Percentiles rank a stretch among this genome's conserved stretches.
These are phyloP conservation scores for Odontothrips loti DNA, from an alignment of 2,888 invertebrate species.

Conservation along the genomic window DNA sequence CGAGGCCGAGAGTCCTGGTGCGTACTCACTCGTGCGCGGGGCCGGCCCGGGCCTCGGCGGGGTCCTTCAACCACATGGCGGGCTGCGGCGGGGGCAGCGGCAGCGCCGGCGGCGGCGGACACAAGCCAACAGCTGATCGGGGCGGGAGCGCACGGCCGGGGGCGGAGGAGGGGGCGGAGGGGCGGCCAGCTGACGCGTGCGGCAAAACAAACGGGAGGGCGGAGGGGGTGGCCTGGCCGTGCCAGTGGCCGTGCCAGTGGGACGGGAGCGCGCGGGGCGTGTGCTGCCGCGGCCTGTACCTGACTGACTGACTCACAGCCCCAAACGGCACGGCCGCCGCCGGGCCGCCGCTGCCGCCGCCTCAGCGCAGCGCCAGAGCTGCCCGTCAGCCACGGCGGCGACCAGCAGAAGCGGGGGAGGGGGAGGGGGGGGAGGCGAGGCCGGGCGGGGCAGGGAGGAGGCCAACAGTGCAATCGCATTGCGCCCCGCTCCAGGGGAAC, in stretches of 20 bases:
- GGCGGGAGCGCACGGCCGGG: not conserved
- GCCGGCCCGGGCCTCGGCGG: not conserved
- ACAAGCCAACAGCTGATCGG: not conserved
- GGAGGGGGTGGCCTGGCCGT: not conserved
- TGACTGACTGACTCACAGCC: not conserved
- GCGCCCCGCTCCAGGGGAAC: too few relatives aligned
- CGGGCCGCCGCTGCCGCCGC: not conserved
- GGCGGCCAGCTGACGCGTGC: not conserved
- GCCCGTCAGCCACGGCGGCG: too few relatives aligned
- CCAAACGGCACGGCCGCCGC: not conserved
- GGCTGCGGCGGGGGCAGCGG: not conserved
- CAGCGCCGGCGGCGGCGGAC: not conserved
- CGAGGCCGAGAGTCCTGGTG: not conserved
- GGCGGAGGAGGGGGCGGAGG: not conserved
- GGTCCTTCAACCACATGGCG: not conserved
- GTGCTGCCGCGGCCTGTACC: not conserved
- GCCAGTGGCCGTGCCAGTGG: not conserved
- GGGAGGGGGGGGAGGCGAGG: not conserved
- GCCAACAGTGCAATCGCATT: too few relatives aligned
- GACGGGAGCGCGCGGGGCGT: not conserved
- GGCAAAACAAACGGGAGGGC: not conserved
- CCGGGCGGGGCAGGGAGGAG: not conserved
- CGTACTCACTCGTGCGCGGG: not conserved
- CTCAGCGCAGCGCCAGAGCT: not conserved
- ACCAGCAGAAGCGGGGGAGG: not conserved